Percentiles rank a stretch among this genome's conserved stretches.
phyloP scores from a whole-genome alignment of 2,113 vertebrate species.

The Hippocampus zosterae region DNA sequence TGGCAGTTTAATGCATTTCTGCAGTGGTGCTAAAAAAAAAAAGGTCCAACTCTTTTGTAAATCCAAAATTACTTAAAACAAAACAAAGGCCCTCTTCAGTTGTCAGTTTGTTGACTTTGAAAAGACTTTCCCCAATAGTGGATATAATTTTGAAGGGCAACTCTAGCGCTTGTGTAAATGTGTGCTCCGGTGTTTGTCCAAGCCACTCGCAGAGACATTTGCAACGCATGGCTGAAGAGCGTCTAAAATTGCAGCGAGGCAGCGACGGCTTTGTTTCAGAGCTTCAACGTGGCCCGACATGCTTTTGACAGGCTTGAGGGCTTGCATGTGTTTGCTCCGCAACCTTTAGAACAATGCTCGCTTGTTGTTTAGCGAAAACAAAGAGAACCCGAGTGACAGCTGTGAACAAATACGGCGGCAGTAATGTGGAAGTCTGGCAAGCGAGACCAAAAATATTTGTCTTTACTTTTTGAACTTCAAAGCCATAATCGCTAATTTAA shows the following conservation, averaged over 20 bases:
- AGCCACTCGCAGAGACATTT: neutral
- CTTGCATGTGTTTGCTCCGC: slow-evolving; percentile 60
- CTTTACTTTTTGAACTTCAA: slow-evolving; percentile 41
- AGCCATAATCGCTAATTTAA: slow-evolving; percentile 61
- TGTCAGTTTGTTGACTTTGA: neutral
- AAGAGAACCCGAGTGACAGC: slow-evolving; percentile 58
- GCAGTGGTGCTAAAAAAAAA: neutral
- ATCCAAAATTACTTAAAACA: neutral
- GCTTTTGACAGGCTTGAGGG: slow-evolving; percentile 62
- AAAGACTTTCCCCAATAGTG: neutral
- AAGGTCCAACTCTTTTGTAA: neutral
- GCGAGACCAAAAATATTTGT: slow-evolving; percentile 45
- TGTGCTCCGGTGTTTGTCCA: slow-evolving; percentile 11
- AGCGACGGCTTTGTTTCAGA: slow-evolving; percentile 39
- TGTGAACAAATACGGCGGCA: slow-evolving; percentile 54
- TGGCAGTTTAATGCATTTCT: neutral
- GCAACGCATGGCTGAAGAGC: slow-evolving; percentile 30
- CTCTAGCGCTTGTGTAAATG: neutral
- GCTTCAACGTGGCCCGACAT: slow-evolving; percentile 45
- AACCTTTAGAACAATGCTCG: slow-evolving; percentile 55
- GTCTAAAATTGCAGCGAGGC: slow-evolving; percentile 42
- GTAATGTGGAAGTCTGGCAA: slow-evolving; percentile 43
- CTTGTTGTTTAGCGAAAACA: slow-evolving; percentile 51
- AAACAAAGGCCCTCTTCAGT: neutral
- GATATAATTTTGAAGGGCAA: neutral